Percentiles rank a stretch among this genome's conserved stretches.
Conservation (phyloP, 2,888 invertebrate species). For the Caenorhabditis imperialis region DNA sequence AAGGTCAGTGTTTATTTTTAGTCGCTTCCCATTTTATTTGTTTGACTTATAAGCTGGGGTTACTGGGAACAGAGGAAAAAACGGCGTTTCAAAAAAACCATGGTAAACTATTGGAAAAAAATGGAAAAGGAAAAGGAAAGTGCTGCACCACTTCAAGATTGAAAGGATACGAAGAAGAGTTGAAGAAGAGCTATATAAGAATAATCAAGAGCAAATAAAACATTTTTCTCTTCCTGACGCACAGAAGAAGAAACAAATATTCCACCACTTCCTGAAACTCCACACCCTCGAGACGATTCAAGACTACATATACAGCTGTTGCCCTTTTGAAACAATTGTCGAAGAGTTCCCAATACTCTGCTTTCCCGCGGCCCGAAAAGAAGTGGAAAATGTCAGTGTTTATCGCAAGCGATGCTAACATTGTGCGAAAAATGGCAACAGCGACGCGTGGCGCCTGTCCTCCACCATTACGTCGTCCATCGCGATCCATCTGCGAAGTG, state of each 20-base stretch:
- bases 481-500: slow-evolving; percentile 58
- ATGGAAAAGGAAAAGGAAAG: slow-evolving; percentile 6
- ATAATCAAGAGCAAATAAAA: slow-evolving; percentile 37
- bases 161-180: slow-evolving; percentile 1
- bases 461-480: slow-evolving; percentile 53
- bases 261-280: slow-evolving; percentile 46
- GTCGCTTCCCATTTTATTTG: slow-evolving; percentile 8
- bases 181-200: slow-evolving; percentile 19
- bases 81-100: too few relatives aligned
- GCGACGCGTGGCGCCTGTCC: slow-evolving; percentile 58
- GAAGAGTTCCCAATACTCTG: background rate
- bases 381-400: slow-evolving; percentile 54
- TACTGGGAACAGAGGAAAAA: too few relatives aligned
- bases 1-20: slow-evolving; percentile 56
- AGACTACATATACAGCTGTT: slow-evolving; percentile 19
- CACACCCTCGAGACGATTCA: slow-evolving; percentile 3
- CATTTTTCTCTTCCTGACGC: background rate
- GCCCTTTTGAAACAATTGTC: slow-evolving; percentile 52
- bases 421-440: slow-evolving; percentile 59
- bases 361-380: background rate
- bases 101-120: slow-evolving; percentile 9
- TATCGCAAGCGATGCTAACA: slow-evolving; percentile 59
- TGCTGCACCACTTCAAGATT: slow-evolving; percentile 1
- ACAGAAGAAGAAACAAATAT: slow-evolving; percentile 30
- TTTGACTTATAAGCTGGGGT: background rate